Base-by-base conservation (phyloP, 2,888 invertebrate genomes). In the Hypolimnas misippus region DNA sequence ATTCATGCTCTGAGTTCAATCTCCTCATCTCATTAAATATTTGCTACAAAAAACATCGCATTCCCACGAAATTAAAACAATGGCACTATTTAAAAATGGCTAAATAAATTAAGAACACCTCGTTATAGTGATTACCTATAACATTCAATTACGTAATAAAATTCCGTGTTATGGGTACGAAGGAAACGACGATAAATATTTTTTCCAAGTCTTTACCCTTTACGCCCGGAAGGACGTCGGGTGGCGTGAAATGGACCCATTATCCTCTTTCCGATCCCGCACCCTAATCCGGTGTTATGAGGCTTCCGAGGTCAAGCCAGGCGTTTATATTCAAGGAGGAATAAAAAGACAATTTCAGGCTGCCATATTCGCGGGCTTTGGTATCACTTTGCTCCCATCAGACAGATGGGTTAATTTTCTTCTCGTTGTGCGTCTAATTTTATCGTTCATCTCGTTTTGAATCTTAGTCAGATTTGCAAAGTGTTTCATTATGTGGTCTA, bases 261-360 rank as follows among this genome's bases (percentile, higher is more conserved):
- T 65, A 64, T 61, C 57, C 58, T 53, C 63, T 63, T 61, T 69
- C 66, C 64, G 66, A 63, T 63, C 57, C 63, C 58, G 52, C 46
- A 52, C 62, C 66, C 65, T 63, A 60, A 68, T 68, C 68, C 67
- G 65, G 53, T 46, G 66, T 68, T 64, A 64, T 63, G 56, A 55
- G 67, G 70, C 67, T 71, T 69, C 67, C 35, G 58, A 61, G 69
- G 68, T 62, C 64, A 63, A 56, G 59, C 62, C 52, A 29, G 12
- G 35, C 63, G 17, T 56, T 65, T 57, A 62, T 51, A 62, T 59
- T 57, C 56, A 33, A 29, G 35, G 10, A 29, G 31, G 50, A 25
- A 52, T 25, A 46, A 44, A 17, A 50, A 10, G 25, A 4, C 38
- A 25, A 35, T 52, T 44, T 31, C 31, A 21, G 21, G 31, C 31